These are phyloP conservation scores for Ceratitis capitata DNA, from an alignment of 1,140 invertebrate species.

Conservation along the genomic window DNA sequence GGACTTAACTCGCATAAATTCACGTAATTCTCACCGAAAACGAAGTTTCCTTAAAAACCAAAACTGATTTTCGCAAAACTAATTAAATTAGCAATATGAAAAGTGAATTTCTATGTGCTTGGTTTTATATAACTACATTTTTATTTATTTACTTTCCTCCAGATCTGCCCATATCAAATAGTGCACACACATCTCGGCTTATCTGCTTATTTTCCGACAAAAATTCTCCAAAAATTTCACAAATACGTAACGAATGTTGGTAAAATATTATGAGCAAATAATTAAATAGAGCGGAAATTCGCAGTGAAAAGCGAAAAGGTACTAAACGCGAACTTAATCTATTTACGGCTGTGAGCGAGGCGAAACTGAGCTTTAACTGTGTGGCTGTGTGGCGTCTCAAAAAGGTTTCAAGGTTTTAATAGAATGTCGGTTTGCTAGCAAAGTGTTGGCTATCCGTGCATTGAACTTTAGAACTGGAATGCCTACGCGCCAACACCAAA, in stretches of 20 bases:
- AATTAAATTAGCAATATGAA: too few species aligned
- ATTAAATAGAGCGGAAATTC: neutral
- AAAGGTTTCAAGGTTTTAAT: neutral
- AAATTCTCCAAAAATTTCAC: neutral
- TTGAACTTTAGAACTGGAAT: constrained; percentile 27
- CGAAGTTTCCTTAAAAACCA: too few species aligned
- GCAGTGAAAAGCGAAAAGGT: neutral
- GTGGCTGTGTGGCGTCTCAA: neutral
- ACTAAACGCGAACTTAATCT: neutral
- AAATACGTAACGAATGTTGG: neutral
- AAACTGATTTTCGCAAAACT: too few species aligned
- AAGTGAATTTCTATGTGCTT: too few species aligned
- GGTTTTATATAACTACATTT: too few species aligned
- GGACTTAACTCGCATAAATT: too few species aligned
- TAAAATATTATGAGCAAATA: neutral
- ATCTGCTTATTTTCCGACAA: neutral
- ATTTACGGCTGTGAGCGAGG: neutral
- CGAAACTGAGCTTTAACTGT: constrained; percentile 9
- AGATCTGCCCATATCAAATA: neutral
- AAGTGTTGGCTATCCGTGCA: neutral
- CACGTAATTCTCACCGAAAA: too few species aligned
- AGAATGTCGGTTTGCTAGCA: neutral
- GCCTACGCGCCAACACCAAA: neutral
- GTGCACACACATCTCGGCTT: neutral
- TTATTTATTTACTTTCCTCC: neutral